Evolutionary conservation across 2,888 invertebrate species (phyloP).

Genomic region (Megalurothrips usitatus): DNA sequence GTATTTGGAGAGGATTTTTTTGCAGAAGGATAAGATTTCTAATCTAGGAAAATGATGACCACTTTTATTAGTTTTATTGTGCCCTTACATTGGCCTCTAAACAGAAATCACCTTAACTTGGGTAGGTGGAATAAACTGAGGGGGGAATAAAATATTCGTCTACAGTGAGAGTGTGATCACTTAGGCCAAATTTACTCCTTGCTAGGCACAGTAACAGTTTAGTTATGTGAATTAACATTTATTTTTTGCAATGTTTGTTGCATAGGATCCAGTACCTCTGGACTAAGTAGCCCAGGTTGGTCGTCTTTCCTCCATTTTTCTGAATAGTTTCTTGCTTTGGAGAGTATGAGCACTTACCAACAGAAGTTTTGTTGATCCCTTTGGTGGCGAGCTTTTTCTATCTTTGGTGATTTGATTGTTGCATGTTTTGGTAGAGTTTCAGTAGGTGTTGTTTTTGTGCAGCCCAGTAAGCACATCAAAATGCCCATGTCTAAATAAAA

Average conservation of each 20-base stretch:
- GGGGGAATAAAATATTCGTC: too few species aligned
- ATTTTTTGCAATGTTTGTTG: constrained; percentile 36
- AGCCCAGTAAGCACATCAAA: constrained; percentile 13
- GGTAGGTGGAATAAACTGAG: not conserved
- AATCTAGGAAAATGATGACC: not conserved
- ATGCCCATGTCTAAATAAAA: too few species aligned
- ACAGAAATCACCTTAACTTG: constrained; percentile 18
- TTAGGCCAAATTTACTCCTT: not conserved
- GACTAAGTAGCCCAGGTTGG: constrained; percentile 45
- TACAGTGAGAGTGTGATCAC: not conserved
- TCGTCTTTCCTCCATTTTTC: constrained; percentile 35
- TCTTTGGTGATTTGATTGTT: constrained; percentile 28
- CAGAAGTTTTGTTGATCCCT: constrained; percentile 15
- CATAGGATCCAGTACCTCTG: constrained; percentile 45
- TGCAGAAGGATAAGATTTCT: too few species aligned
- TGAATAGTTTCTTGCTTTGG: constrained; percentile 18
- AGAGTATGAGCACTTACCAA: constrained; percentile 19
- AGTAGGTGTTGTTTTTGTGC: constrained; percentile 11
- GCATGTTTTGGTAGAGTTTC: constrained; percentile 29
- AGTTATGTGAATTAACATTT: not conserved
- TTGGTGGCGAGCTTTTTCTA: constrained; percentile 22
- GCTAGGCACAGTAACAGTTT: not conserved
- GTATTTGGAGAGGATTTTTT: too few species aligned
- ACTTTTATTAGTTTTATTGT: constrained; percentile 7
- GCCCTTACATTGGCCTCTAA: not conserved